A percentile compares a stretch with the other conserved stretches of the same genome.
Evolutionary conservation across 2,888 invertebrate species (phyloP).

Genomic region (Agonopterix arenella): DNA sequence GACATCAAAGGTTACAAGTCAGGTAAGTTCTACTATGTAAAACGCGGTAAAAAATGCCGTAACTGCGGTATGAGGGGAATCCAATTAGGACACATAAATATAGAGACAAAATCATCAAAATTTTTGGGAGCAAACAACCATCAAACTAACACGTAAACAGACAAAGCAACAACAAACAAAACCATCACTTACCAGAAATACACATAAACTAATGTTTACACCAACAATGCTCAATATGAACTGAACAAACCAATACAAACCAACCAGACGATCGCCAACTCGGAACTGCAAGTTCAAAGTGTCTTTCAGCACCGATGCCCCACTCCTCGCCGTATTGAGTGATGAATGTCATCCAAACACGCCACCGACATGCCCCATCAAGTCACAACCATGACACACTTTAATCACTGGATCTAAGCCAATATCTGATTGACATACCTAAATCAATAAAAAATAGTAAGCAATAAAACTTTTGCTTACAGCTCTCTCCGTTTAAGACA

Average conservation of each 20-base stretch:
- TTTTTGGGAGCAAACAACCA: no score
- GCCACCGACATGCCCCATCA: slow-evolving; percentile 32
- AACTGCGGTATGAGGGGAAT: neutral
- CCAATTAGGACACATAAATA: no score
- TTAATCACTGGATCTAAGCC: slow-evolving; percentile 42
- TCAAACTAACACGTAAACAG: no score
- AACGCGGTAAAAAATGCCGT: neutral
- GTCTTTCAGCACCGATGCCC: slow-evolving; percentile 39
- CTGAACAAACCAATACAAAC: slow-evolving; percentile 13
- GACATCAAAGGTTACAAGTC: neutral
- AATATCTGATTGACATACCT: slow-evolving; percentile 26
- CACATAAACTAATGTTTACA: neutral
- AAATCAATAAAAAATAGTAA: slow-evolving; percentile 2
- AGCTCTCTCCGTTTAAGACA: no score
- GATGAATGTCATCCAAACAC: slow-evolving; percentile 46
- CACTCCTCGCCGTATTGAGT: slow-evolving; percentile 41
- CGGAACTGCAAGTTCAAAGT: slow-evolving; percentile 38
- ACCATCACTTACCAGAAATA: no score
- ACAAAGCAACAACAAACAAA: no score
- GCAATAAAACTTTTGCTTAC: neutral
- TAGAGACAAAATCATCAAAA: no score
- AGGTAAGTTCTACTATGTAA: neutral
- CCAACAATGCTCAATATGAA: neutral
- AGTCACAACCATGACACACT: slow-evolving; percentile 52
- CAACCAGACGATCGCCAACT: slow-evolving; percentile 32